phyloP scores from a whole-genome alignment of 2,888 invertebrate species.

The Hirudinaria manillensis region DNA sequence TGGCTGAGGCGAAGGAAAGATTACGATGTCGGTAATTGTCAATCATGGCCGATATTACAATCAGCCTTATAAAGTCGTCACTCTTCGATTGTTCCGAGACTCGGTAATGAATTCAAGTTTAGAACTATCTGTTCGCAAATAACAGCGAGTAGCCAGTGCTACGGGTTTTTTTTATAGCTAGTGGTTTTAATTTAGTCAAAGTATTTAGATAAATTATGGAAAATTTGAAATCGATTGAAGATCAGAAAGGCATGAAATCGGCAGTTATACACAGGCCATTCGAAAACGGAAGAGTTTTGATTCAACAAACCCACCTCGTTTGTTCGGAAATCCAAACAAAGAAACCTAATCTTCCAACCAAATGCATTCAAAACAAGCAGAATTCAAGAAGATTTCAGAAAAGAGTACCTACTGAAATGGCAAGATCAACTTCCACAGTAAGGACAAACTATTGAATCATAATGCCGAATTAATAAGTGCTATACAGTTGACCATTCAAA shows the following conservation, averaged over 20 bases:
- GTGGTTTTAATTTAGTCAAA: neutral
- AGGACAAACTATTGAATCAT: no score
- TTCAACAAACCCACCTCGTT: neutral
- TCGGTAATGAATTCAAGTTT: neutral
- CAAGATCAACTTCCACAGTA: no score
- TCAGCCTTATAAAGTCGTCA: no score
- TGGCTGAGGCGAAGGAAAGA: neutral
- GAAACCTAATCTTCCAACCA: neutral
- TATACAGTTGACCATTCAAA: neutral
- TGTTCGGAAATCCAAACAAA: no score
- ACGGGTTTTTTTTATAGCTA: neutral
- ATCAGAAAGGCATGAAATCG: neutral
- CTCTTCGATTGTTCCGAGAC: neutral
- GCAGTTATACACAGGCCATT: conserved; percentile 30
- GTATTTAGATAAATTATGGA: neutral
- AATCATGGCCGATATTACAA: conserved; percentile 4
- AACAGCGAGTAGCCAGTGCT: neutral
- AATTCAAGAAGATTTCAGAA: neutral
- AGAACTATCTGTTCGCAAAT: neutral
- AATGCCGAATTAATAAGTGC: neutral
- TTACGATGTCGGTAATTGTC: conserved; percentile 23
- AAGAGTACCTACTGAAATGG: neutral
- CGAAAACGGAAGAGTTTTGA: conserved; percentile 27
- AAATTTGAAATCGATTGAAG: neutral
- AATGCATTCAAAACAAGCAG: neutral